phyloP scores from a whole-genome alignment of 2,888 invertebrate species.

The Epistrophe eligans region DNA sequence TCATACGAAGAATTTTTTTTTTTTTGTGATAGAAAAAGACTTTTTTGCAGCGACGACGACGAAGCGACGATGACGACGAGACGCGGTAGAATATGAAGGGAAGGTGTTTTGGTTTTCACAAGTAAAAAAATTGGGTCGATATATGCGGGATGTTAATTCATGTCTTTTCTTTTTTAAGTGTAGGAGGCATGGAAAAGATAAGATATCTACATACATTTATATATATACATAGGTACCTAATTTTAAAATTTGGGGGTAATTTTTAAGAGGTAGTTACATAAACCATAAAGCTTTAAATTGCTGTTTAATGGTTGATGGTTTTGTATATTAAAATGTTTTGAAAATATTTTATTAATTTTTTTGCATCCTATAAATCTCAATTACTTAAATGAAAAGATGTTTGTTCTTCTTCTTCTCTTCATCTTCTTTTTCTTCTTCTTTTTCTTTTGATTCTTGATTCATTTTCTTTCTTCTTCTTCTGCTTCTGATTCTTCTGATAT shows the following conservation, averaged over 20 bases:
- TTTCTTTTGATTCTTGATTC: too few relatives aligned
- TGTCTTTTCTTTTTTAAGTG: neutral
- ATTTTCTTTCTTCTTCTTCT: too few relatives aligned
- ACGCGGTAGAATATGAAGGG: neutral
- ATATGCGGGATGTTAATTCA: constrained; percentile 1
- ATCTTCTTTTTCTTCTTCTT: too few relatives aligned
- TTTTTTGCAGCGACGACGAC: neutral
- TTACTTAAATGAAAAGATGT: too few relatives aligned
- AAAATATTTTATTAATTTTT: neutral
- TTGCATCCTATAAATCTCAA: neutral
- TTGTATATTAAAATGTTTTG: neutral
- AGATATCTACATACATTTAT: neutral
- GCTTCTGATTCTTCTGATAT: too few relatives aligned
- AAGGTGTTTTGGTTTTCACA: neutral
- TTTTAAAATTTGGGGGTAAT: neutral
- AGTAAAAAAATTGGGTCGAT: neutral
- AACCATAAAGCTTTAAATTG: neutral
- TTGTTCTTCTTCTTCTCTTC: too few relatives aligned
- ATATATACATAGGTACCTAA: too few relatives aligned
- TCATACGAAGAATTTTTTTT: constrained; percentile 30
- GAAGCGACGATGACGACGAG: too few relatives aligned
- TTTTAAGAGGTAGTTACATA: neutral
- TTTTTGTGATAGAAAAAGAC: constrained; percentile 5
- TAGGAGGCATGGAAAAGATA: neutral
- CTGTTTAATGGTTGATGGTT: neutral